Base-by-base conservation (phyloP, 2,797 vertebrate genomes). In the Xerus rutilus region DNA sequence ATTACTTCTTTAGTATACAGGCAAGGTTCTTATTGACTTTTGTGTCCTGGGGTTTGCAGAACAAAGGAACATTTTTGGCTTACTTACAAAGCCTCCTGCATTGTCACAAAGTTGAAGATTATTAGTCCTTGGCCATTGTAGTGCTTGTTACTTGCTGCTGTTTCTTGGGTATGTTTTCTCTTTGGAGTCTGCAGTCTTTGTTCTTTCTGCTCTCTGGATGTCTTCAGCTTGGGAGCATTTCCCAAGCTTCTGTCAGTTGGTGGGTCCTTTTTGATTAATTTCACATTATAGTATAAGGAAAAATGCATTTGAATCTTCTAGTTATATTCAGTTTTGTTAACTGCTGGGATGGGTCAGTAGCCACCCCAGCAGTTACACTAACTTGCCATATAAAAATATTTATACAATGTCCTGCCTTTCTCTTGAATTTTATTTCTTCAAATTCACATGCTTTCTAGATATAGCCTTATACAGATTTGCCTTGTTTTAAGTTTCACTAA, bases 401-500 rank as follows among this genome's bases (percentile, higher is more conserved):
- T 81, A 54, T 76, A 45, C 21, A 57, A 3, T 84, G 17, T 86
- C 12, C 57, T 79, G 14, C 74, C 21, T 91, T 94, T 89, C 21
- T 95, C 23, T 92, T 90, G 28, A 78, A 43, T 85, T 88, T 9
- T 39, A 25, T 85, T 93, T 95, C 45, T 79, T 86, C 13, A 81
- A 25, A 89, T 45, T 93, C 62, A 76, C 14, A 49, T 83, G 30
- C 14, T 95, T 86, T 94, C 28, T 91, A 1, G 86, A 43, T 54
- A 39, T 4, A n/a, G 69, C 84, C 85, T 83, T 81, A 52, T 10
- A 47, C 4, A 65, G 21, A n/a, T 73, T 94, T 82, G n/a, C 39
- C 20, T 79, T 35, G 67, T 94, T 96, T 90, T 69, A 93, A 23
- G 52, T 88, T 93, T 87, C 32, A 64, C 6, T 77, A 57, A 88